Evolutionary conservation across 2,113 vertebrate species (phyloP).

Genomic region (Pogonocichla stellata): DNA sequence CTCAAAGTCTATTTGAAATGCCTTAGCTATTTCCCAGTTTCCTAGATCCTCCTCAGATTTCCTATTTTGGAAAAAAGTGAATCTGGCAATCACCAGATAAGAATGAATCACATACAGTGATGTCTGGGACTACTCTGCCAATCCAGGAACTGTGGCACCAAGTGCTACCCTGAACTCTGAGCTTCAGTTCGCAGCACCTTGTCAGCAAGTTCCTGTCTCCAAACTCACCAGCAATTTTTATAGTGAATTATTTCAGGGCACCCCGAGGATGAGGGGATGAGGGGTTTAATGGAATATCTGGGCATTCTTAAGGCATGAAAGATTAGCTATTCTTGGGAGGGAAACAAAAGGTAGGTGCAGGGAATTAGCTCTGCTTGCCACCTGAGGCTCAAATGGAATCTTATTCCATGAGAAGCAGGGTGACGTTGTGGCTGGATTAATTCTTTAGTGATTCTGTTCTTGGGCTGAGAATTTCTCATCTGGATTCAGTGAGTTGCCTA

Average conservation of each 20-base stretch:
- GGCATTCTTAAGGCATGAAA: neutral
- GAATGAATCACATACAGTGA: neutral
- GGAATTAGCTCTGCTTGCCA: neutral
- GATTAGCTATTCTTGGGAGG: neutral
- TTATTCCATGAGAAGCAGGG: neutral
- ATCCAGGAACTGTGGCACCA: neutral
- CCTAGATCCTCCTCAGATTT: neutral
- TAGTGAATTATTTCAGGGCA: neutral
- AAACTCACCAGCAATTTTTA: neutral
- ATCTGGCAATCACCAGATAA: neutral
- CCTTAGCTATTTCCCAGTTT: neutral
- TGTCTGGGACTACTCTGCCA: neutral
- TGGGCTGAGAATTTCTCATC: neutral
- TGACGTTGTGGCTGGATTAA: fast-evolving
- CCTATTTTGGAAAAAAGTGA: neutral
- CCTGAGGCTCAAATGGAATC: neutral
- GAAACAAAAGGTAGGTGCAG: neutral
- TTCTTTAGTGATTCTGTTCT: neutral
- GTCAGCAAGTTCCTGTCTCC: neutral
- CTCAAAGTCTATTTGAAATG: neutral
- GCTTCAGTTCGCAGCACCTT: neutral
- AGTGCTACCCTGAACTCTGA: neutral
- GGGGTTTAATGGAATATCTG: neutral
- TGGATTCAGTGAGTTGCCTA: neutral
- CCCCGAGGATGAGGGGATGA: neutral